A percentile compares a stretch with the other conserved stretches of the same genome.
Evolutionary conservation across 2,113 vertebrate genomes (phyloP).

Genomic region (Thunnus thynnus): DNA sequence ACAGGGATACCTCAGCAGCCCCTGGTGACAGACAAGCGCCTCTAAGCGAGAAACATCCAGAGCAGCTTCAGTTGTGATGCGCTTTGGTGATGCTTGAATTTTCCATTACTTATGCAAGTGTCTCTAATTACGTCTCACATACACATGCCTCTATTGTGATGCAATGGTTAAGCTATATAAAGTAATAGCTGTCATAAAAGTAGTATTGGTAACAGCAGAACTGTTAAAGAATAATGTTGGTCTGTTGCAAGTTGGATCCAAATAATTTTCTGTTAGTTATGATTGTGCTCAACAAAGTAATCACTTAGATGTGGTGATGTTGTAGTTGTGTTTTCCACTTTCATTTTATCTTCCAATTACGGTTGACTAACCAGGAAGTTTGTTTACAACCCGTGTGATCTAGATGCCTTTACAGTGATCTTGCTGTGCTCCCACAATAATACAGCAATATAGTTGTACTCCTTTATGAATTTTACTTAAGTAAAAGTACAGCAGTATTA

Average conservation of each 20-base stretch:
- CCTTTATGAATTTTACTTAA: no score
- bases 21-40: constrained; percentile 12
- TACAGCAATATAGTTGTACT: no score
- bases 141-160: constrained; percentile 17
- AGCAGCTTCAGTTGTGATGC: constrained; percentile 8
- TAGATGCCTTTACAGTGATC: no score
- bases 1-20: constrained; percentile 10
- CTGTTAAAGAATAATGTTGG: background rate
- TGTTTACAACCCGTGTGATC: no score
- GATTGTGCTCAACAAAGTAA: no score
- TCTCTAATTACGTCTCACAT: constrained; percentile 38
- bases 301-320: no score
- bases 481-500: background rate
- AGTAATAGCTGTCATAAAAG: background rate
- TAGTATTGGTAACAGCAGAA: background rate
- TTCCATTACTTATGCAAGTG: constrained; percentile 34
- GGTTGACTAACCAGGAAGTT: no score
- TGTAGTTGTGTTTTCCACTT: no score
- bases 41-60: constrained; percentile 5
- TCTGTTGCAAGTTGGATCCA: background rate
- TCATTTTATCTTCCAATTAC: no score
- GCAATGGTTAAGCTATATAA: constrained; percentile 1
- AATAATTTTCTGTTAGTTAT: background rate
- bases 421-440: no score
- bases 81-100: constrained; percentile 21